phyloP scores from a whole-genome alignment of 2,888 invertebrate species.

The Scrobipalpa atriplicella region DNA sequence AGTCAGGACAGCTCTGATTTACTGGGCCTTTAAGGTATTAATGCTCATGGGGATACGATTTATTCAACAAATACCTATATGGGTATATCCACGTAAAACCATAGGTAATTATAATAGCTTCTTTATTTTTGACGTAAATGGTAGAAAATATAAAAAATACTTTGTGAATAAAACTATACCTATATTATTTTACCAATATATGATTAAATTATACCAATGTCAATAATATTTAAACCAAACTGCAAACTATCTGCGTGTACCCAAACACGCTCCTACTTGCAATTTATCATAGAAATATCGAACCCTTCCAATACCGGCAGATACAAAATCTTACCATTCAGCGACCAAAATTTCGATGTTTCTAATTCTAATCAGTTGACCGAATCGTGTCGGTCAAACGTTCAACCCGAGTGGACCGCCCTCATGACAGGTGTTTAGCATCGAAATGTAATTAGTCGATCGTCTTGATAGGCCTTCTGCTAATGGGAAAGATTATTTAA shows the following conservation, averaged over 20 bases:
- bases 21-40: neutral
- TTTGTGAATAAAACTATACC: no score
- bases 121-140: no score
- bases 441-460: conserved; percentile 68
- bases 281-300: neutral
- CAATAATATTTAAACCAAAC: no score
- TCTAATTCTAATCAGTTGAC: conserved; percentile 26
- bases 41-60: neutral
- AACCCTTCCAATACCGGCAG: neutral
- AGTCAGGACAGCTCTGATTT: conserved; percentile 17
- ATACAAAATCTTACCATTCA: conserved; percentile 10
- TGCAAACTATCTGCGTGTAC: no score
- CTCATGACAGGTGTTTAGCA: conserved; percentile 63
- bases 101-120: no score
- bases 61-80: neutral
- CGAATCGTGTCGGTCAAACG: conserved; percentile 24
- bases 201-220: no score
- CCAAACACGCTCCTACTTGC: neutral
- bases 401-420: neutral
- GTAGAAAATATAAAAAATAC: no score
- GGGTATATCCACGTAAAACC: no score
- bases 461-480: conserved; percentile 50
- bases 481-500: conserved; percentile 66
- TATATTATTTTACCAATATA: no score
- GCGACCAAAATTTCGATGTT: neutral